These are phyloP conservation scores for Drosophila formosana DNA, from an alignment of 2,888 invertebrate genomes.

Conservation along the genomic window DNA sequence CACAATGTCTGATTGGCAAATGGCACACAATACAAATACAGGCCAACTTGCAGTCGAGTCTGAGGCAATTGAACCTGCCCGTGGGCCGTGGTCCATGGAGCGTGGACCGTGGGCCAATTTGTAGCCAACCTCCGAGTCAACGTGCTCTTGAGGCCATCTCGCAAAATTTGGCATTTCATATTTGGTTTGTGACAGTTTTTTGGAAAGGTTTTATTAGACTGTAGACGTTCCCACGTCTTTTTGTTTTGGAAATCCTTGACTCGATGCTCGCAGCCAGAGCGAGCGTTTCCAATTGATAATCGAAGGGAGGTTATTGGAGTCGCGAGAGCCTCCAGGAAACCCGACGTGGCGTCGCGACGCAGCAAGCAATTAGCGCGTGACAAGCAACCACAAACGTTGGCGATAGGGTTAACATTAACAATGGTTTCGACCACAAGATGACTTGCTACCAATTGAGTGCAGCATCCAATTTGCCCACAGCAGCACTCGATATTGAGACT, in stretches of 20 bases:
- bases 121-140: constrained; percentile 32
- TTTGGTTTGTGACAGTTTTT: constrained; percentile 63
- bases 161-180: constrained; percentile 69
- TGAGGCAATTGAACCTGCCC: constrained; percentile 68
- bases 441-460: constrained; percentile 58
- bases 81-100: constrained; percentile 46
- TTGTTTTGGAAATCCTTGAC: constrained; percentile 60
- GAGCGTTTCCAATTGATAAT: constrained; percentile 43
- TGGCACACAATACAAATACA: constrained; percentile 12
- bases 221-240: constrained; percentile 62
- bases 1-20: constrained; percentile 35
- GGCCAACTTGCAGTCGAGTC: constrained; percentile 33
- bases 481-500: constrained; percentile 25
- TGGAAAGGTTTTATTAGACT: constrained; percentile 61
- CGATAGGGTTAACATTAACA: constrained; percentile 30
- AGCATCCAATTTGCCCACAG: constrained; percentile 31
- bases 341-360: not conserved
- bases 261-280: constrained; percentile 15
- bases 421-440: constrained; percentile 32
- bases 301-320: constrained; percentile 2
- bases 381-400: constrained; percentile 32
- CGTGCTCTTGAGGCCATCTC: constrained; percentile 55
- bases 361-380: constrained; percentile 55
- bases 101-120: constrained; percentile 32
- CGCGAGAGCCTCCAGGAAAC: constrained; percentile 1